Base-by-base conservation (phyloP, 2,888 invertebrate genomes). In the Chorisops tibialis region DNA sequence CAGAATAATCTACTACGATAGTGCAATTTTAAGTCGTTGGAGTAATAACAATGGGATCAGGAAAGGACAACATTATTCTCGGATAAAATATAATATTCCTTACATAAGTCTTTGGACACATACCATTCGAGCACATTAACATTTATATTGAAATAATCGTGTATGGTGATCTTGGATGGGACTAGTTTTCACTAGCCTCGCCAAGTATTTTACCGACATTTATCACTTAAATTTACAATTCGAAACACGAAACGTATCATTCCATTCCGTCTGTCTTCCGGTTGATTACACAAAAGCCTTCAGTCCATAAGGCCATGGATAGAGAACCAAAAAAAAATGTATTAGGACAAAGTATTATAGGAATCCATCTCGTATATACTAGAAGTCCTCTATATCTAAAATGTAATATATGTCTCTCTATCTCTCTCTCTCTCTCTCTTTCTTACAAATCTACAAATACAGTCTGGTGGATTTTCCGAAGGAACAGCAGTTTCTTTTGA, bases 201-300 rank as follows among this genome's bases (percentile, higher is more conserved):
- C 52, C 41, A n/a, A 35, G 52, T 43, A 56, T 19, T 30, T 39
- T 9, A 30, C 56, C 56, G 65, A 59, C 65, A 67, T 67, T 68
- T 67, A 67, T 67, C 69, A 69, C 67, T 65, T 67, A 63, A 65
- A 67, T 67, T 69, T 67, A 63, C 67, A 69, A 68, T 68, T 68
- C 67, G 64, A 67, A 67, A 67, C 67, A 68, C 66, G 67, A 66
- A 68, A 68, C 63, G 65, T 68, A 67, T 65, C 64, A 67, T 68
- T 64, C 62, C 66, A 63, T 67, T 63, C 58, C 39, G 62, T 45
- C 21, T 50, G 58, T 30, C 61, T 66, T 60, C 35, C 52, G 51
- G 61, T 62, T 66, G 54, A 51, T 45, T 62, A 39, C 66, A 65
- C 59, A 52, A 59, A 56, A 45, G 45, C 56, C 56, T 56, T 45